Evolutionary conservation across 2,113 vertebrate genomes (phyloP).

Genomic region (Choloepus hoffmanni): DNA sequence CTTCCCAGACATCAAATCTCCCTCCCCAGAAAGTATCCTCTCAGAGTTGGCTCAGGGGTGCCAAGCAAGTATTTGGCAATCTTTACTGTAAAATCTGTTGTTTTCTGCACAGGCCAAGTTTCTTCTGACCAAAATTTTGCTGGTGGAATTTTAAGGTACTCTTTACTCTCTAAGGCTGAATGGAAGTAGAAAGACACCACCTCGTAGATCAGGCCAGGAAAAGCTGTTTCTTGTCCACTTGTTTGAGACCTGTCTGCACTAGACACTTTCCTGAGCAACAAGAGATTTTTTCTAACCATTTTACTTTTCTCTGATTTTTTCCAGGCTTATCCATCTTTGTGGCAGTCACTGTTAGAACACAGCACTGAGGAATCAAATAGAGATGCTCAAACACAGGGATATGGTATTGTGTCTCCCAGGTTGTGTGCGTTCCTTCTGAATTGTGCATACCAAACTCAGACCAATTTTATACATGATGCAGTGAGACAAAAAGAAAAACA

Average conservation of each 20-base stretch:
- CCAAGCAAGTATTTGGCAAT: not conserved
- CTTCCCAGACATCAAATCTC: not conserved
- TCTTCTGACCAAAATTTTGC: not conserved
- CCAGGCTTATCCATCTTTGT: not conserved
- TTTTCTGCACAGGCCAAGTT: not conserved
- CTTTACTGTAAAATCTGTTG: not conserved
- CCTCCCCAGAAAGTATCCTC: not conserved
- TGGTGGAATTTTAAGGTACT: not conserved
- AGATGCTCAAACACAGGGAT: not conserved
- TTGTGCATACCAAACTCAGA: not conserved
- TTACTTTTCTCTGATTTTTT: not conserved
- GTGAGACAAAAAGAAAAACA: not conserved
- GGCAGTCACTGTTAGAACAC: not conserved
- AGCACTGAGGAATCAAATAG: not conserved
- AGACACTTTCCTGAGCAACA: not conserved
- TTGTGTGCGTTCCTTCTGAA: not conserved
- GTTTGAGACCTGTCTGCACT: not conserved
- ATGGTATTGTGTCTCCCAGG: not conserved
- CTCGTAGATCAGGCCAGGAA: not conserved
- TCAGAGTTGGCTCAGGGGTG: not conserved
- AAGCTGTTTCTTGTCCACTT: not conserved
- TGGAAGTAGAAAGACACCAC: not conserved
- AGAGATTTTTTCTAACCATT: not conserved
- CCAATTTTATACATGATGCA: not conserved
- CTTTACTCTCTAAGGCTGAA: not conserved